Evolutionary conservation across 2,797 vertebrate genomes (phyloP).

Genomic region (Chaetodon trifasciatus): DNA sequence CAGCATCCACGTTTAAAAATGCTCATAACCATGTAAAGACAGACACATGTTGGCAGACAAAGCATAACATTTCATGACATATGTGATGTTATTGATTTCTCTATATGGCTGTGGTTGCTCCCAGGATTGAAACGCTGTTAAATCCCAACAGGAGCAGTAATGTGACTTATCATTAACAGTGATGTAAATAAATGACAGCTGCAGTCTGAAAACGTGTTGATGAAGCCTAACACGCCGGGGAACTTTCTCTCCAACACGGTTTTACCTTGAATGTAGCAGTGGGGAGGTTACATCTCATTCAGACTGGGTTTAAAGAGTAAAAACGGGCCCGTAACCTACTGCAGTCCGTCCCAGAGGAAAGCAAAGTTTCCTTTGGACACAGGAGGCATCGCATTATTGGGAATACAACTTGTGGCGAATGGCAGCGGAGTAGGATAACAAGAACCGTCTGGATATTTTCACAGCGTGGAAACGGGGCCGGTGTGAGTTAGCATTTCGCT

Average conservation of each 20-base stretch:
- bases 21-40: not conserved
- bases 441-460: slow-evolving; percentile 69
- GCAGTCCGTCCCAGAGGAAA: slow-evolving; percentile 24
- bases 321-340: slow-evolving; percentile 61
- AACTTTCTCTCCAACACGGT: slow-evolving; percentile 42
- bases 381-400: slow-evolving; percentile 22
- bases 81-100: slow-evolving; percentile 5
- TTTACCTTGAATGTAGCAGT: slow-evolving; percentile 12
- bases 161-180: slow-evolving; percentile 2
- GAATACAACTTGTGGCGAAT: slow-evolving; percentile 37
- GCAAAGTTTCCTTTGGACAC: slow-evolving; percentile 53
- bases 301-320: not conserved
- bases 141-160: not conserved
- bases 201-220: slow-evolving; percentile 8
- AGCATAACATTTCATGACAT: not conserved
- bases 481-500: slow-evolving; percentile 57
- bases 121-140: not conserved
- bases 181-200: slow-evolving; percentile 39
- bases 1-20: not conserved
- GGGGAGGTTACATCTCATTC: not conserved
- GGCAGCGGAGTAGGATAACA: slow-evolving; percentile 49
- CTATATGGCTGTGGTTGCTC: not conserved
- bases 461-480: slow-evolving; percentile 70
- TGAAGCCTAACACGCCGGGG: slow-evolving; percentile 21
- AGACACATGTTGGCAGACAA: not conserved